Conservation (phyloP, 2,888 invertebrate genomes). For the Himalopsyche tibetana region DNA sequence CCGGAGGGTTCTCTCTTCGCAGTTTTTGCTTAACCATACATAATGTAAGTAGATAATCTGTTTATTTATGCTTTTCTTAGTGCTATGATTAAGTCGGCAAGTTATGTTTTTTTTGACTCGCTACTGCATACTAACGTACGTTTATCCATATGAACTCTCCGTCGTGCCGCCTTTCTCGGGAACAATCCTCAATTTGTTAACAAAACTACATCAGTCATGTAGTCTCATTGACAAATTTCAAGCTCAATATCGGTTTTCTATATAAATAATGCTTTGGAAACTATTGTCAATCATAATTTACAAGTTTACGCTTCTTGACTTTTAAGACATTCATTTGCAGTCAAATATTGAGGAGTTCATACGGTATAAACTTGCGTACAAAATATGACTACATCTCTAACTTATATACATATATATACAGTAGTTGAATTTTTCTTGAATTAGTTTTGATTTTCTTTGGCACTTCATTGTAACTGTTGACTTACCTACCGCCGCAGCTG, state of each 20-base stretch:
- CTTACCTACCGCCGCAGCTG: slow-evolving; percentile 45
- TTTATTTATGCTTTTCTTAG: slow-evolving; percentile 58
- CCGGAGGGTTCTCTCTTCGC: slow-evolving; percentile 55
- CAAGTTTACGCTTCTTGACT: too few relatives aligned
- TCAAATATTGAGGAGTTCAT: not conserved
- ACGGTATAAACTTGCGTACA: not conserved
- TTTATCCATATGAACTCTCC: slow-evolving; percentile 32
- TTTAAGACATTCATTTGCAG: too few relatives aligned
- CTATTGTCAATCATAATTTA: too few relatives aligned
- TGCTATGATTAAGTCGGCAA: slow-evolving; percentile 43
- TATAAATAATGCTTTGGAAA: too few relatives aligned
- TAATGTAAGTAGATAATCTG: slow-evolving; percentile 64
- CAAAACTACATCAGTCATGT: too few relatives aligned
- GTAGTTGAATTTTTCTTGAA: slow-evolving; percentile 25
- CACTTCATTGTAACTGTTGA: slow-evolving; percentile 48
- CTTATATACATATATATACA: slow-evolving; percentile 14
- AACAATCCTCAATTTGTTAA: too few relatives aligned
- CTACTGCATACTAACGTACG: slow-evolving; percentile 22
- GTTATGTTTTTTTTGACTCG: slow-evolving; percentile 39
- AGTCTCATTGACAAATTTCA: too few relatives aligned
- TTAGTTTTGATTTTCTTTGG: slow-evolving; percentile 46
- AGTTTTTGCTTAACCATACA: slow-evolving; percentile 61
- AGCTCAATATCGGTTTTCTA: too few relatives aligned
- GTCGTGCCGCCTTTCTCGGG: not conserved
- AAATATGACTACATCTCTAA: slow-evolving; percentile 28